Conservation (phyloP, 2,888 invertebrate genomes). For the Morpho deidamia region DNA sequence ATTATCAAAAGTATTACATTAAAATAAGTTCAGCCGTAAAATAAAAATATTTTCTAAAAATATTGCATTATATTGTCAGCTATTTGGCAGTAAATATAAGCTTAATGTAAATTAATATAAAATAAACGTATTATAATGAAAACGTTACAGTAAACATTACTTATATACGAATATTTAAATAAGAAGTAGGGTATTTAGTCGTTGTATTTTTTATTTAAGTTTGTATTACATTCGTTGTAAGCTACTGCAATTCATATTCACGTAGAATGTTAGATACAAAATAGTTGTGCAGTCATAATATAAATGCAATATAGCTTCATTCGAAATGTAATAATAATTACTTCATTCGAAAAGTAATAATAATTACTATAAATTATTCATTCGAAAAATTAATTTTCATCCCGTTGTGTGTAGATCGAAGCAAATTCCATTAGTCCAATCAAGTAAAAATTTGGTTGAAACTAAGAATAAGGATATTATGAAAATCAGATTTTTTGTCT, state of each 20-base stretch:
- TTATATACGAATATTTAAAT: neutral
- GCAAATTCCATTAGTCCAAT: no score
- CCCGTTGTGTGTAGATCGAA: no score
- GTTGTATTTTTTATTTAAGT: neutral
- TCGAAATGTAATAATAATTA: no score
- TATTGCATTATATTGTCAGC: constrained; percentile 20
- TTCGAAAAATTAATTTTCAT: no score
- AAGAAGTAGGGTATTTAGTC: neutral
- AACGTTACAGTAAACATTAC: neutral
- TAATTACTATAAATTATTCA: no score
- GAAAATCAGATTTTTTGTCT: no score
- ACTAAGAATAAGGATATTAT: no score
- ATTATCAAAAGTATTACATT: constrained; percentile 14
- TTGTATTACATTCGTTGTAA: neutral
- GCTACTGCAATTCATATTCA: neutral
- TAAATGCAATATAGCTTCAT: neutral
- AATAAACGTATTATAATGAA: neutral
- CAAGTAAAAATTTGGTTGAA: no score
- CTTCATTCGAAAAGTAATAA: no score
- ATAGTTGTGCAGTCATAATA: constrained; percentile 17
- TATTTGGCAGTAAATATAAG: constrained; percentile 20
- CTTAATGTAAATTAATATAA: constrained; percentile 17
- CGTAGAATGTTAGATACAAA: neutral
- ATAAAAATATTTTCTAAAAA: constrained; percentile 24
- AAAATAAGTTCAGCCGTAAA: constrained; percentile 15